These are phyloP conservation scores for Gnathonemus longibarbis DNA, from an alignment of 2,113 vertebrate species.

Conservation along the genomic window DNA sequence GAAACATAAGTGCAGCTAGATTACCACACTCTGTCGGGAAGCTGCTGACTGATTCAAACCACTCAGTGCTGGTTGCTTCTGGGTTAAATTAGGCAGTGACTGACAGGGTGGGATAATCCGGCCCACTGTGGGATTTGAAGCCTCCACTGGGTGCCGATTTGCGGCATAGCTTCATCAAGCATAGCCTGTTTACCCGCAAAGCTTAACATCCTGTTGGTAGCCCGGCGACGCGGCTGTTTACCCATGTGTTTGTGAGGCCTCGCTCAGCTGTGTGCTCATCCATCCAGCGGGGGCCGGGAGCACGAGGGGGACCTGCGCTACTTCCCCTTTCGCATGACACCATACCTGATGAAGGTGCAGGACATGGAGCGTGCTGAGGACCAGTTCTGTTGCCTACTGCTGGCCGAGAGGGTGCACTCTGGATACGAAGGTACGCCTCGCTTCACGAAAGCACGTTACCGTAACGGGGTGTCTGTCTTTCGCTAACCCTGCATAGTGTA, in stretches of 20 bases:
- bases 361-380: conserved; percentile 62
- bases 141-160: neutral
- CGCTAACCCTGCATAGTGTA: neutral
- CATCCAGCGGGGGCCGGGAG: conserved; percentile 64
- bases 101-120: neutral
- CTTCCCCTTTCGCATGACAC: conserved; percentile 88
- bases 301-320: conserved; percentile 65
- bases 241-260: neutral
- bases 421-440: conserved; percentile 81
- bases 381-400: conserved; percentile 85
- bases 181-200: neutral
- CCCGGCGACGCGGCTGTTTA: neutral
- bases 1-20: neutral
- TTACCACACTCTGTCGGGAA: neutral
- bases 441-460: neutral
- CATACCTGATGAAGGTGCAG: conserved; percentile 82
- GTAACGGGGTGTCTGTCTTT: neutral
- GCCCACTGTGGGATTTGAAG: neutral
- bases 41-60: neutral
- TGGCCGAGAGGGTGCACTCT: conserved; percentile 90
- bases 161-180: neutral
- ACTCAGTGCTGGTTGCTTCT: neutral
- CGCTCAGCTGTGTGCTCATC: neutral
- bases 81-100: neutral
- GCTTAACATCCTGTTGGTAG: neutral